Evolutionary conservation across 2,888 invertebrate species (phyloP).

Genomic region (Watsonalla binaria): DNA sequence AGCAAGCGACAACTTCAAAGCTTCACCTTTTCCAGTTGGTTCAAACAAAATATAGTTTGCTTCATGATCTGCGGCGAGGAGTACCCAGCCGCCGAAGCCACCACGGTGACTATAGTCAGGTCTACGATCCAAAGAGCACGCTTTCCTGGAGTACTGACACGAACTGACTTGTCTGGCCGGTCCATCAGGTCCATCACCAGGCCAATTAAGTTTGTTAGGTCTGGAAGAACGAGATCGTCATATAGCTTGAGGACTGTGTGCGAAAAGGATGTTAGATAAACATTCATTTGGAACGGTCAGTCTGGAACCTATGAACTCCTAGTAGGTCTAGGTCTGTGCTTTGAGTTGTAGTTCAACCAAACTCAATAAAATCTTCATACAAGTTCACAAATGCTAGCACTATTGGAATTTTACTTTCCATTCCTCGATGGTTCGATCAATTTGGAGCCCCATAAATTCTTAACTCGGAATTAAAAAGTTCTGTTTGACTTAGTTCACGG

Average conservation of each 20-base stretch:
- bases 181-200: constrained; percentile 11
- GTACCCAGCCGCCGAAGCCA: constrained; percentile 13
- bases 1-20: neutral
- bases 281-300: too few species aligned
- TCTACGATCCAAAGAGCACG: constrained; percentile 21
- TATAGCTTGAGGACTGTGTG: neutral
- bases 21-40: constrained; percentile 30
- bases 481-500: too few species aligned
- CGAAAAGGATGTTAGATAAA: neutral
- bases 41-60: constrained; percentile 19
- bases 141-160: constrained; percentile 12
- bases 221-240: constrained; percentile 12
- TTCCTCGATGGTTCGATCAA: too few species aligned
- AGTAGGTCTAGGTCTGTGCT: too few species aligned
- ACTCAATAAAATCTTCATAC: too few species aligned
- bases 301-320: too few species aligned
- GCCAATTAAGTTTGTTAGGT: constrained; percentile 8
- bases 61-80: constrained; percentile 19
- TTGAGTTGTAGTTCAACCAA: too few species aligned
- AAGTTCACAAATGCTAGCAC: too few species aligned
- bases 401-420: too few species aligned
- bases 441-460: too few species aligned
- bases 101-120: constrained; percentile 12
- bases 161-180: constrained; percentile 8
- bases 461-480: too few species aligned